Evolutionary conservation across 2,797 vertebrate species (phyloP).

Genomic region (Labroides dimidiatus): DNA sequence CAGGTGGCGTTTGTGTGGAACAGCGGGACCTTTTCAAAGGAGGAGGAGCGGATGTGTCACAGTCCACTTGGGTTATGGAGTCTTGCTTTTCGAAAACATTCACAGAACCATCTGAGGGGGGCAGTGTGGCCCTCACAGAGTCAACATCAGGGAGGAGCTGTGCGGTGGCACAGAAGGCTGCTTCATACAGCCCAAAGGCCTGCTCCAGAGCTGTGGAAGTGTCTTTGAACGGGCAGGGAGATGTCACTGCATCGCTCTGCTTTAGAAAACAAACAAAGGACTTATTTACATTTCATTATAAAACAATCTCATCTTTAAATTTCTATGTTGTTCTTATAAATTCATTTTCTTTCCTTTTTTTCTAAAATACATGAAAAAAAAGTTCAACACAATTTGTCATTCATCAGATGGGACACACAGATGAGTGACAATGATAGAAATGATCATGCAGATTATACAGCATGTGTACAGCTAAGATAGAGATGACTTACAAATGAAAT

Average conservation of each 20-base stretch:
- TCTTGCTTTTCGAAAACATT: conserved; percentile 72
- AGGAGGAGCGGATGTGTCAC: conserved; percentile 26
- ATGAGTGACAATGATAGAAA: conserved; percentile 22
- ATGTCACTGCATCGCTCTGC: conserved; percentile 48
- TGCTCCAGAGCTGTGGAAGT: conserved; percentile 64
- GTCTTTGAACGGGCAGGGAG: conserved; percentile 56
- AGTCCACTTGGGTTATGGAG: conserved; percentile 53
- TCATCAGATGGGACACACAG: conserved; percentile 36
- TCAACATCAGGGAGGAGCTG: conserved; percentile 54
- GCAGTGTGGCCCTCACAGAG: conserved; percentile 35
- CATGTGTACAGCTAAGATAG: neutral
- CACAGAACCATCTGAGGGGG: conserved; percentile 31
- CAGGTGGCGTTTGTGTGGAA: conserved; percentile 17
- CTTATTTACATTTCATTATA: neutral
- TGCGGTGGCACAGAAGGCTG: conserved; percentile 60
- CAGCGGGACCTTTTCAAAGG: conserved; percentile 60
- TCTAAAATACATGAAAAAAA: neutral
- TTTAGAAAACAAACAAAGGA: conserved; percentile 21
- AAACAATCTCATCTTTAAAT: neutral
- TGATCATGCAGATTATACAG: conserved; percentile 6
- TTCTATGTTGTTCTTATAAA: neutral
- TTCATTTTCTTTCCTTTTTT: neutral
- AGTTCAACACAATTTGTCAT: conserved; percentile 2
- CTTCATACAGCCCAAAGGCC: conserved; percentile 69
- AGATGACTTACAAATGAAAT: neutral